Base-by-base conservation (phyloP, 1,140 invertebrate genomes). In the Manduca sexta region DNA sequence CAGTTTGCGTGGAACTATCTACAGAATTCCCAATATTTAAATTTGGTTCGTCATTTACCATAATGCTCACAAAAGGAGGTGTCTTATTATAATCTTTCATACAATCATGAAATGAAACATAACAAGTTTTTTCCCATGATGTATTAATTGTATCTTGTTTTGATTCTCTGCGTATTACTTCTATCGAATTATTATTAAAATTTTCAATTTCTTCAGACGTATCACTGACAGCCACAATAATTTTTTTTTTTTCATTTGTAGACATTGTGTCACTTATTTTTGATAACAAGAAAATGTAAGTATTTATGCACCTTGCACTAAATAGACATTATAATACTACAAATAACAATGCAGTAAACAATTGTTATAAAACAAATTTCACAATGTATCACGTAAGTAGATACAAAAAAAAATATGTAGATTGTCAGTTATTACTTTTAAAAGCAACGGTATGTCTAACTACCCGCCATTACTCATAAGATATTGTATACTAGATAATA, bases 121-220 rank as follows among this genome's bases (percentile, higher is more conserved):
- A 64, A 50, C 49, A 61, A 49, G 53, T 71, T 45, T 52, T 54
- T 42, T 80, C 75, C 75, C 75, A 81, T 45, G 81, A 84, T 40
- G 69, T 69, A 53, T 82, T 64, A 52, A 74, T 49, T 33, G 50
- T 41, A 34, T 70, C 61, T 30, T 67, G 47, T 45, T 41, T 56
- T 26, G 50, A 49, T 56, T 69, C 72, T 78, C 69, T 74, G 37
- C 81, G 60, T 45, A 84, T 56, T 38, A 64, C 52, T 78, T 84
- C 81, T 33, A 81, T 55, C 2, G 78, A 74, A 55, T 75, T 69
- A 49, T 60, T 54, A 37, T n/a, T 49, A 49, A 46, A 57, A 43
- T 63, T 58, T 42, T 52, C 57, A 21, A 50, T 52, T 48, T 53
- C 56, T 47, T 65, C 60, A 16, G 51, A 49, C 17, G 39, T 54